Percentiles rank a stretch among this genome's conserved stretches.
phyloP scores from a whole-genome alignment of 1,140 invertebrate species.

The Brachionus sp. region DNA sequence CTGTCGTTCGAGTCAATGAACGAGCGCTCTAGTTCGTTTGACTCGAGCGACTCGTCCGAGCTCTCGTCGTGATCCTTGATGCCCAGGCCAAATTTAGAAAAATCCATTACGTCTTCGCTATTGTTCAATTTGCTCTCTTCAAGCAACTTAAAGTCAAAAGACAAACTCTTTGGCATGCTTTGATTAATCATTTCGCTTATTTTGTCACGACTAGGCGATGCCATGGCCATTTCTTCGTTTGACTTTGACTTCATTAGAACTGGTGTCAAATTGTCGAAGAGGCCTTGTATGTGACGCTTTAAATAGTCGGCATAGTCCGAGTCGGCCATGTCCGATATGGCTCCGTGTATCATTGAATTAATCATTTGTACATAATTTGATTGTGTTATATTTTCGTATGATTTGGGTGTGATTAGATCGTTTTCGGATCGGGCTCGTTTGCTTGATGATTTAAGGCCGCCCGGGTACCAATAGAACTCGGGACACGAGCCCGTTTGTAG shows the following conservation, averaged over 20 bases:
- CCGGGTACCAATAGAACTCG: neutral
- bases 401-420: neutral
- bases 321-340: conserved; percentile 20
- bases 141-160: conserved; percentile 17
- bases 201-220: neutral
- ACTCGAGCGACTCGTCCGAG: neutral
- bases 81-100: conserved; percentile 38
- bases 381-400: conserved; percentile 25
- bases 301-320: conserved; percentile 29
- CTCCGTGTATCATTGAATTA: conserved; percentile 17
- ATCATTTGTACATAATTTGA: conserved; percentile 36
- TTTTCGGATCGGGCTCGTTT: neutral
- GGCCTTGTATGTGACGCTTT: conserved; percentile 12
- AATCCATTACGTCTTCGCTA: conserved; percentile 24
- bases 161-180: conserved; percentile 7
- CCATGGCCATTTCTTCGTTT: conserved; percentile 32
- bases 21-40: neutral
- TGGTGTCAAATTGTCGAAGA: conserved; percentile 22
- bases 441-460: neutral
- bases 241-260: conserved; percentile 34
- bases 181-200: neutral
- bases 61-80: conserved; percentile 38
- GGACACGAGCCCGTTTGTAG: conserved; percentile 24
- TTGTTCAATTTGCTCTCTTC: neutral
- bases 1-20: neutral